Evolutionary conservation across 2,797 vertebrate species (phyloP).

Genomic region (Carcharodon carcharias): DNA sequence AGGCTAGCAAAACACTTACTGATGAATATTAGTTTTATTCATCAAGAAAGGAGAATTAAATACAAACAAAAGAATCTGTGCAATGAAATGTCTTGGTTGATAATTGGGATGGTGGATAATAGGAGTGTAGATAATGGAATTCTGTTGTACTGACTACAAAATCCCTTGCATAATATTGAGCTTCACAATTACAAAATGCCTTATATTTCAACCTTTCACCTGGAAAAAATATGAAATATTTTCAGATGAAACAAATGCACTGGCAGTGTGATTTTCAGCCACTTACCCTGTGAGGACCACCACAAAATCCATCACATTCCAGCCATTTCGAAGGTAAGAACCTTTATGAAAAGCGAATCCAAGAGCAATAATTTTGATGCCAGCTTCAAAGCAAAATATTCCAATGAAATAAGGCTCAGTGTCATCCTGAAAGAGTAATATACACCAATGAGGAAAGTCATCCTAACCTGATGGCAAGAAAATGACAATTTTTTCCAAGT

Average conservation of each 20-base stretch:
- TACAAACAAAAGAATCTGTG: neutral
- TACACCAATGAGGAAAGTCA: neutral
- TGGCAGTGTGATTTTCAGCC: neutral
- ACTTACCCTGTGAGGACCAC: slow-evolving; percentile 89
- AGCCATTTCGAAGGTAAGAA: slow-evolving; percentile 87
- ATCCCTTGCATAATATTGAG: neutral
- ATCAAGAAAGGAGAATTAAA: neutral
- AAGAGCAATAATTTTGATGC: slow-evolving; percentile 92
- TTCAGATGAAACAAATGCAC: neutral
- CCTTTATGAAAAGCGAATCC: slow-evolving; percentile 94
- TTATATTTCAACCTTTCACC: neutral
- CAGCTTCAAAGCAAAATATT: slow-evolving; percentile 96
- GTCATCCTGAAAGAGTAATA: slow-evolving; percentile 68
- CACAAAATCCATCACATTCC: slow-evolving; percentile 98
- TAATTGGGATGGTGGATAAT: neutral
- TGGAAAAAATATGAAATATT: neutral
- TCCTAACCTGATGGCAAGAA: neutral
- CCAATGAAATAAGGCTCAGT: slow-evolving; percentile 96
- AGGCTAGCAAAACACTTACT: neutral
- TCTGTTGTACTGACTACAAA: neutral
- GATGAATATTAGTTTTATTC: neutral
- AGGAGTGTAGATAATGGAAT: no score
- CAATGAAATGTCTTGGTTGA: neutral
- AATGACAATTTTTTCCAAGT: neutral
- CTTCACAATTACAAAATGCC: neutral